phyloP scores from a whole-genome alignment of 1,140 invertebrate species.

The Latrodectus geometricus region DNA sequence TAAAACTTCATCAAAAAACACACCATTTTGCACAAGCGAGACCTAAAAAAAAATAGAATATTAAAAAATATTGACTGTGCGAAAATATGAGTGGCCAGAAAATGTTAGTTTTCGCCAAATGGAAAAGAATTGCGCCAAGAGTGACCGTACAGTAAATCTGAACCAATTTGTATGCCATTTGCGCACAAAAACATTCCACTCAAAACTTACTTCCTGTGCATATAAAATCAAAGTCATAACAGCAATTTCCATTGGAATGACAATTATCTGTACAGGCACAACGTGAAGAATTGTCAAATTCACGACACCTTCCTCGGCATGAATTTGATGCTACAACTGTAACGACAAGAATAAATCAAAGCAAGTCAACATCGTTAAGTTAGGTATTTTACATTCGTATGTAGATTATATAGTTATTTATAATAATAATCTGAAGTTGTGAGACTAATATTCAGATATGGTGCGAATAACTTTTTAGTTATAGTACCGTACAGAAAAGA shows the following conservation, averaged over 20 bases:
- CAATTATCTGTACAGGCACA: conserved; percentile 38
- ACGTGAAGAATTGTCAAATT: not conserved
- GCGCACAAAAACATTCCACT: too few relatives aligned
- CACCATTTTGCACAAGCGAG: too few relatives aligned
- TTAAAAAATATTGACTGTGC: too few relatives aligned
- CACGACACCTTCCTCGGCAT: conserved; percentile 38
- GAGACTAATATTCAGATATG: too few relatives aligned
- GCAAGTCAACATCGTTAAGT: not conserved
- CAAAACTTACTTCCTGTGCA: conserved; percentile 22
- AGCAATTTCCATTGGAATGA: not conserved
- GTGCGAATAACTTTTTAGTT: not conserved
- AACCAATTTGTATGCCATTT: too few relatives aligned
- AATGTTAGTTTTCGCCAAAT: too few relatives aligned
- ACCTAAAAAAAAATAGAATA: too few relatives aligned
- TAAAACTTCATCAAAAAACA: too few relatives aligned
- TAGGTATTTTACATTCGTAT: not conserved
- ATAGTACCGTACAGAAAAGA: not conserved
- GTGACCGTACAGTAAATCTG: too few relatives aligned
- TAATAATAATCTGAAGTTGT: too few relatives aligned
- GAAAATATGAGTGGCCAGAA: too few relatives aligned
- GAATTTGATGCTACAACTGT: conserved; percentile 4
- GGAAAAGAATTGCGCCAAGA: too few relatives aligned
- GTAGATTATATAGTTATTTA: not conserved
- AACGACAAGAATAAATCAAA: not conserved
- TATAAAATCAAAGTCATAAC: conserved; percentile 5